Conservation (phyloP, 2,113 vertebrate genomes). For the Eclectus roratus region DNA sequence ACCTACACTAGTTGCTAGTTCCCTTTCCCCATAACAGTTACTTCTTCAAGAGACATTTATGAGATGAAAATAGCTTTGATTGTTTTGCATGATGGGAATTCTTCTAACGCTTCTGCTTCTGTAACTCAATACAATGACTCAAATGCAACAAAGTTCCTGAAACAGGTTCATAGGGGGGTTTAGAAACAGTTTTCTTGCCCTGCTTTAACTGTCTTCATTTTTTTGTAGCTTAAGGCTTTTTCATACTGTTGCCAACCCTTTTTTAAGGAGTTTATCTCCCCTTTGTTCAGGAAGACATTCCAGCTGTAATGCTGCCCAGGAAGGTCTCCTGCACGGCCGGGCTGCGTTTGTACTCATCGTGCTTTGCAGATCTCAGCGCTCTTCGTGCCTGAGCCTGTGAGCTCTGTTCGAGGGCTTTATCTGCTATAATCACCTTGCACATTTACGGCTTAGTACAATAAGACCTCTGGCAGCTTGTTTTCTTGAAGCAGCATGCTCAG, state of each 20-base stretch:
- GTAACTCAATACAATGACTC: not conserved
- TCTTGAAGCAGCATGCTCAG: not conserved
- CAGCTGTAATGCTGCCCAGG: not conserved
- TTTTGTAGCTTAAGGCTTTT: not conserved
- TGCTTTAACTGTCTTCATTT: not conserved
- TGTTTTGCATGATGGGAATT: not conserved
- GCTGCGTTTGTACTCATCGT: not conserved
- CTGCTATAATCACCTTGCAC: not conserved
- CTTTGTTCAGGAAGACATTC: not conserved
- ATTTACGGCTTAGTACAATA: not conserved
- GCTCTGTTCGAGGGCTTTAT: not conserved
- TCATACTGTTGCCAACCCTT: not conserved
- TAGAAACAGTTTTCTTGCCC: not conserved
- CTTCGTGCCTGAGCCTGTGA: not conserved
- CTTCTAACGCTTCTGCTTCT: not conserved
- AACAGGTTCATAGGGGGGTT: not conserved
- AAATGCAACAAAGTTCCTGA: not conserved
- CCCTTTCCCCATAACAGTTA: not conserved
- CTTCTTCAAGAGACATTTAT: not conserved
- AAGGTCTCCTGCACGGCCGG: not conserved
- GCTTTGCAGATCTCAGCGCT: rapidly evolving
- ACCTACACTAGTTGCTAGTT: not conserved
- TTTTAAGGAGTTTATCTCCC: not conserved
- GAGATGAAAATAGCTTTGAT: not conserved
- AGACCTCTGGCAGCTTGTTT: not conserved